Base-by-base conservation (phyloP, 1,140 invertebrate genomes). In the Aleiodes sp. region DNA sequence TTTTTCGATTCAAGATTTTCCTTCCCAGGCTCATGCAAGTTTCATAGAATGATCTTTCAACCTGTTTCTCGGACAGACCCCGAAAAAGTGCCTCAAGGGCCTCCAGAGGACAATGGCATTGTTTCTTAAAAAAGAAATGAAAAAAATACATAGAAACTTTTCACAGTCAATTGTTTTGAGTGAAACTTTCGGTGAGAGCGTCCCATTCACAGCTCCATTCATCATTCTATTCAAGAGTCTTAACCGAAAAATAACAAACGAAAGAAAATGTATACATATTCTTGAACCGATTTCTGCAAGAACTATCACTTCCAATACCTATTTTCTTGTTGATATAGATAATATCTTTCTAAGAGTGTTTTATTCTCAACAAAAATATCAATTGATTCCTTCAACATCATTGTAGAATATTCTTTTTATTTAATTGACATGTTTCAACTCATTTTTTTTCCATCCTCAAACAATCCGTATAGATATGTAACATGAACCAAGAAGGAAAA, bases 121-220 rank as follows among this genome's bases (percentile, higher is more conserved):
- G 29, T 46, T 65, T 21, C 46, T 31, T 12, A 21, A 21, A 33
- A 10, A 29, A 14, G 43, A 65, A 52, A 56, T 8, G 43, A 19
- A 29, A 9, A 10, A 24, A 65, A 57, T 35, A 65, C 24, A 56
- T 19, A 33, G 43, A 21, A 56, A 56, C 7, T 33, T 21, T 21
- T 19, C 8, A 33, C 21, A 9, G 41, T 31, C 29, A 65, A 52
- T 65, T 46, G 41, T 65, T 46, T 65, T 21, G 64, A 65, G 64
- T 56, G 64, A 65, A 65, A 65, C 64, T 52, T 16, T 65, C 37
- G 31, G 14, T 52, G 31, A 26, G 37, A 33, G 21, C 29, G 16
- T 24, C 43, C 31, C 64, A 65, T 65, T 65, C 64, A 65, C 33
- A 46, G 28, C 46, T 65, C 46, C 64, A 65, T 65, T 65, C 64